Evolutionary conservation across 2,888 invertebrate species (phyloP), one percentile per base, ranked within the genome.

Genomic region (Timema cristinae): DNA sequence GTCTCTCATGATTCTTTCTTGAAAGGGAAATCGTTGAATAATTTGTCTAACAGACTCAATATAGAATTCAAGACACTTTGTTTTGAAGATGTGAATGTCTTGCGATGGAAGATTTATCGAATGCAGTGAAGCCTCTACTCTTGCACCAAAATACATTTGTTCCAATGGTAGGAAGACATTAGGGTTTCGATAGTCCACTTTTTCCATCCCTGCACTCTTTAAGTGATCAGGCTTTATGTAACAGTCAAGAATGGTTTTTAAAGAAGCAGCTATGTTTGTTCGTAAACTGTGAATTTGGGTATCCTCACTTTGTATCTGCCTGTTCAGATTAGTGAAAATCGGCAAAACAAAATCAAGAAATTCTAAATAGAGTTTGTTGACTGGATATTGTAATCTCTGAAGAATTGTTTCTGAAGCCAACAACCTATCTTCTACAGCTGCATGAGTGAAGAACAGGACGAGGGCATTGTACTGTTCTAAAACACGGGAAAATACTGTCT

Each of bases 391-490:
- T 59, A 59, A 59, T 32, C n/a, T 11, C 8, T 59, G n/a, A n/a
- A 69, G 15, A 52, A 69, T 68, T 7, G 51, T 68, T 51, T 68
- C 54, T 10, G 68, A 32, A 15, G 52, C 68, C 56, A 54, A 16
- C 50, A 68, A 56, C 32, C 10, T 50, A n/a, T 68, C 68, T 51
- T 50, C 51, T 9, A 52, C 0, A 32, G 48, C 69, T 32, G 69
- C 69, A 56, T 54, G 13, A 6, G 16, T 69, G 13, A 69, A 69
- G 56, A 69, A 69, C n/a, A 32, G 32, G 32, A 54, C 56, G n/a
- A 69, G 54, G 8, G 69, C 69, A 6, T 56, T 5, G 47, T 61
- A 69, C 69, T 69, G 59, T 47, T 69, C 59, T 47, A 69, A 61
- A 56, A 69, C 49, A 32, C 69, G 7, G 48, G 48, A 48, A 8